Percentiles rank a stretch among this genome's conserved stretches.
phyloP scores from a whole-genome alignment of 2,888 invertebrate species.

The Drosophila cognata region DNA sequence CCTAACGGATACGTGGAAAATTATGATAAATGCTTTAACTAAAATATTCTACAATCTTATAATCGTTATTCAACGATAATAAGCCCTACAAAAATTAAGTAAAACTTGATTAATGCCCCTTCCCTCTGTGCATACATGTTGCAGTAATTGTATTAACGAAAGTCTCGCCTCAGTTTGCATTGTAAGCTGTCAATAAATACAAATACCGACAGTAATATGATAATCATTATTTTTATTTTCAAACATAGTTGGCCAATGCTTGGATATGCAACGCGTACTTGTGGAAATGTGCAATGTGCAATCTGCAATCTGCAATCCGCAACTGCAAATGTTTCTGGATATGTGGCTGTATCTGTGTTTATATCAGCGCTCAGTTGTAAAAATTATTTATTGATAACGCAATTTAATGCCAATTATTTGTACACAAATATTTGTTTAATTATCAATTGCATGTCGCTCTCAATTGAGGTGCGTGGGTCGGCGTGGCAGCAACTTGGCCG shows the following conservation, averaged over 20 bases:
- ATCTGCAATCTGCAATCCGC: constrained; percentile 26
- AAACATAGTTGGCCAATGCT: constrained; percentile 68
- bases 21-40: neutral
- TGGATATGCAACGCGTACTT: constrained; percentile 38
- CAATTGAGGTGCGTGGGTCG: constrained; percentile 47
- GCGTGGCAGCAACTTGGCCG: constrained; percentile 17
- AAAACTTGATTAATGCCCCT: neutral
- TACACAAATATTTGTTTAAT: constrained; percentile 78
- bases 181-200: constrained; percentile 32
- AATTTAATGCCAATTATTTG: constrained; percentile 83
- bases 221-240: constrained; percentile 10
- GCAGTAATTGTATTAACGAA: constrained; percentile 25
- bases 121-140: constrained; percentile 10
- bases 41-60: neutral
- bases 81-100: neutral
- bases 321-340: constrained; percentile 5
- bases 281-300: constrained; percentile 26
- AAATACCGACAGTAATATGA: constrained; percentile 39
- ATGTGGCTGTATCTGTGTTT: constrained; percentile 15
- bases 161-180: constrained; percentile 29
- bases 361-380: constrained; percentile 74
- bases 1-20: neutral
- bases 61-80: neutral
- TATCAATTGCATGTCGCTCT: constrained; percentile 70
- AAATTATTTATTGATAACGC: constrained; percentile 83